A percentile compares a stretch with the other conserved stretches of the same genome.
Conservation (phyloP, 2,113 vertebrate genomes). For the Acanthisitta chloris region DNA sequence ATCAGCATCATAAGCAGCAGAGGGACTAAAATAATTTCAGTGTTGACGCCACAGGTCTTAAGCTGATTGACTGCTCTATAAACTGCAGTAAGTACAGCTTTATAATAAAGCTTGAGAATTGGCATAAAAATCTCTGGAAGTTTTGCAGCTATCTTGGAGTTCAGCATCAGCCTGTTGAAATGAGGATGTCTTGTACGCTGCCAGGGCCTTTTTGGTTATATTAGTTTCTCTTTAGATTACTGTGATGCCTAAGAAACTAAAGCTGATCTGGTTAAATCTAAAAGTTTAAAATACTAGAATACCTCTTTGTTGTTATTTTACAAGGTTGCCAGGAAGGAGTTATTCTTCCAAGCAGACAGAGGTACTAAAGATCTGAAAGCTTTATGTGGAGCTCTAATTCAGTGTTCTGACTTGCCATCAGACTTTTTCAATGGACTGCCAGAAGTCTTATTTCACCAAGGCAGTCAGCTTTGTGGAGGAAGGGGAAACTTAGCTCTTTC, state of each 20-base stretch:
- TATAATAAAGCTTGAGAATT: neutral
- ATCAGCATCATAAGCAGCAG: neutral
- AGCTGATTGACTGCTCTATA: neutral
- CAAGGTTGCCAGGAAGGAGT: neutral
- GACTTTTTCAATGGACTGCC: neutral
- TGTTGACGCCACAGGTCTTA: neutral
- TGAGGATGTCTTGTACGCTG: neutral
- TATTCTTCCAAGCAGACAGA: no score
- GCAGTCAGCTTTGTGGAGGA: fast-evolving
- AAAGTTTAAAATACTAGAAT: neutral
- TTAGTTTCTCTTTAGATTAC: neutral
- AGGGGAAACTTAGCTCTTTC: neutral
- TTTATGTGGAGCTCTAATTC: neutral
- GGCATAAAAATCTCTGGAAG: neutral
- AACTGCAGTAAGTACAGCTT: neutral
- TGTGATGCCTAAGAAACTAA: neutral
- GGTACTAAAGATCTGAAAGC: neutral
- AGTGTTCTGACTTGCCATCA: neutral
- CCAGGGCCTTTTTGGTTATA: neutral
- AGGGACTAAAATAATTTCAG: neutral
- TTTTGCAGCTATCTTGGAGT: neutral
- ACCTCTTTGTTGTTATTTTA: neutral
- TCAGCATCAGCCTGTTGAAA: neutral
- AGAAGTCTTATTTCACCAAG: neutral
- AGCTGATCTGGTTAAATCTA: neutral